Base-by-base conservation (phyloP, 2,888 invertebrate species). In the Melinaea menophilus region DNA sequence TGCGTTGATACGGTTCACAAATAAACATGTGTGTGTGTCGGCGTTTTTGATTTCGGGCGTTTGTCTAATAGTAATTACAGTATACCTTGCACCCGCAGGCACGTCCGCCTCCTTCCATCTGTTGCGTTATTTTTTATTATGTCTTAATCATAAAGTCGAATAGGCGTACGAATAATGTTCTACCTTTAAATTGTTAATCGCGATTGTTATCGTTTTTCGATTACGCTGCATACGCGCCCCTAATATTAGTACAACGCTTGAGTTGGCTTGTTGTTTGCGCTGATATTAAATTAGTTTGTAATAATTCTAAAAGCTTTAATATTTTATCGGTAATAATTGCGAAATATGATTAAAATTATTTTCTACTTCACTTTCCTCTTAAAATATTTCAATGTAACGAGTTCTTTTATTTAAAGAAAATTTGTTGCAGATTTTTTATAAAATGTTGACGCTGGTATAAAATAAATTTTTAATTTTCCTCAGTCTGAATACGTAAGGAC, bases 51-150 rank as follows among this genome's bases (percentile, higher is more conserved):
- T 77, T 80, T 78, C 75, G 81, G 77, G 79, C 79, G 82, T 81
- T 84, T 84, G 84, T 85, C 86, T 86, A 85, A 85, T 82, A 84
- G 85, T 90, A 90, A 90, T 90, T 88, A 86, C 84, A 86, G 84
- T 88, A 90, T 89, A 87, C 83, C 85, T 88, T 85, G 80, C 86
- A 80, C 84, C 85, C 87, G 80, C 81, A 70, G 83, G 87, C 85
- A 72, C 65, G 61, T 72, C 73, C 73, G 73, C 72, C 74, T 71
- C 69, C 71, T 70, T 67, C 58, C 67, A 66, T 69, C 67, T 70
- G 71, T 75, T 73, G 72, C 75, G 72, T 72, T 57, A 58, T 71
- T 72, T 71, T 69, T 68, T 68, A 70, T 75, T 72, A 59, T 56
- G 74, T 77, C 78, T 82, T 79, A 80, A 83, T 84, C 79, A 81